Percentiles rank a stretch among this genome's conserved stretches.
Conservation (phyloP, 1,140 invertebrate genomes). For the Neodiprion lecontei region DNA sequence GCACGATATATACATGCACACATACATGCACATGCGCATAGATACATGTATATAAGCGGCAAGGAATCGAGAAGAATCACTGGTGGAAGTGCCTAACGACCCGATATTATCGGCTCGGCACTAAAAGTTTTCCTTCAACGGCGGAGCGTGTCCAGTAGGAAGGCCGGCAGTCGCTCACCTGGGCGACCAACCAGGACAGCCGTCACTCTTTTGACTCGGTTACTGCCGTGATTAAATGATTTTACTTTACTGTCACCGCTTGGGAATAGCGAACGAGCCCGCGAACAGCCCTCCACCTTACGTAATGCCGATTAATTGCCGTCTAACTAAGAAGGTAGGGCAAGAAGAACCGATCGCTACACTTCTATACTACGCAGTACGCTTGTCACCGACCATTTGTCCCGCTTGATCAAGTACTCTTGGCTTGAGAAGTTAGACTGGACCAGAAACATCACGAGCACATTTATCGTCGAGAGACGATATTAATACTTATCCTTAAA, state of each 20-base stretch:
- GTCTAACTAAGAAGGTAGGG: not conserved
- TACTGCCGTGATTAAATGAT: not conserved
- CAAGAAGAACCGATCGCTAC: too few relatives aligned
- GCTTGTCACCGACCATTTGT: not conserved
- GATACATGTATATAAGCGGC: not conserved
- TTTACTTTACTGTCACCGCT: not conserved
- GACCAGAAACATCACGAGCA: too few relatives aligned
- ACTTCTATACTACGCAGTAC: not conserved
- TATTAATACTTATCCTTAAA: not conserved
- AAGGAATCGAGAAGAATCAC: not conserved
- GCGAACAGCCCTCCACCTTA: not conserved
- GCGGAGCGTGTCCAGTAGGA: constrained; percentile 2
- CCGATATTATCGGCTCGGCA: constrained; percentile 4
- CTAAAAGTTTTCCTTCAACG: constrained; percentile 2
- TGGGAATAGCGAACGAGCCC: not conserved
- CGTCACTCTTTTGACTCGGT: not conserved
- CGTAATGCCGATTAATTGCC: constrained; percentile 6
- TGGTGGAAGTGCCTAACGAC: constrained; percentile 4
- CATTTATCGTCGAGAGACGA: not conserved
- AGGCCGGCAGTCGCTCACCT: constrained; percentile 8
- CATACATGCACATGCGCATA: too few relatives aligned
- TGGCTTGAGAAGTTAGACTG: too few relatives aligned
- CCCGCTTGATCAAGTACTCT: not conserved
- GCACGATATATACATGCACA: too few relatives aligned
- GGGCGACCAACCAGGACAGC: constrained; percentile 1